Percentiles rank a stretch among this genome's conserved stretches.
Evolutionary conservation across 2,888 invertebrate genomes (phyloP).

Genomic region (Eupithecia tripunctaria): DNA sequence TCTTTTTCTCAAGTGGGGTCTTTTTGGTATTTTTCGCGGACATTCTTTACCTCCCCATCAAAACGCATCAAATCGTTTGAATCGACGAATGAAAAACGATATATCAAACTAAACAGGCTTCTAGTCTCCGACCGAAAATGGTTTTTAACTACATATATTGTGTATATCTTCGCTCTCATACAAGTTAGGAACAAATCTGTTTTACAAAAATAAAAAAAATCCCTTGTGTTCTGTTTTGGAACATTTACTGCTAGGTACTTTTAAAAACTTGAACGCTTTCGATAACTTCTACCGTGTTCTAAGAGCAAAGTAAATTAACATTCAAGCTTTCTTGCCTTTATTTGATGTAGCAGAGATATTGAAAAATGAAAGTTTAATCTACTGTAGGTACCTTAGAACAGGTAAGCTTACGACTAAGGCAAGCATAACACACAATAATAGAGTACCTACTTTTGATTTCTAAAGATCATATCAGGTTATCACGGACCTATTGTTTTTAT

Average conservation of each 20-base stretch:
- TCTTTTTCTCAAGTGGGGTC: too few species aligned
- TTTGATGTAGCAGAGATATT: not conserved
- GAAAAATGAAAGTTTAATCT: slow-evolving; percentile 24
- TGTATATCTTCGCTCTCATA: too few species aligned
- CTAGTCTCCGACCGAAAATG: too few species aligned
- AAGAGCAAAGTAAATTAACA: slow-evolving; percentile 25
- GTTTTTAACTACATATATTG: too few species aligned
- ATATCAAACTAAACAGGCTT: too few species aligned
- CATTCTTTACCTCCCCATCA: too few species aligned
- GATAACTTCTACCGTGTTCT: slow-evolving; percentile 20
- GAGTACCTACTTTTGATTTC: not conserved
- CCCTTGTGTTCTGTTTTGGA: not conserved
- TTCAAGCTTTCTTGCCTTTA: slow-evolving; percentile 17
- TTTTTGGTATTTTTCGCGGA: too few species aligned
- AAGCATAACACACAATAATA: not conserved
- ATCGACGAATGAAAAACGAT: too few species aligned
- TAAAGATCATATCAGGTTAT: not conserved
- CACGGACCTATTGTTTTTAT: not conserved
- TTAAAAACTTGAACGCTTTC: slow-evolving; percentile 17
- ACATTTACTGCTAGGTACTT: not conserved
- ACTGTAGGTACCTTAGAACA: not conserved
- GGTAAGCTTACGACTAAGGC: not conserved
- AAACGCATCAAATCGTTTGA: too few species aligned
- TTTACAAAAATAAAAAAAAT: too few species aligned
- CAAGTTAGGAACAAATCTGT: too few species aligned